Percentiles rank a stretch among this genome's conserved stretches.
These are phyloP conservation scores for Sesamia inferens DNA, from an alignment of 2,888 invertebrate species.

Conservation along the genomic window DNA sequence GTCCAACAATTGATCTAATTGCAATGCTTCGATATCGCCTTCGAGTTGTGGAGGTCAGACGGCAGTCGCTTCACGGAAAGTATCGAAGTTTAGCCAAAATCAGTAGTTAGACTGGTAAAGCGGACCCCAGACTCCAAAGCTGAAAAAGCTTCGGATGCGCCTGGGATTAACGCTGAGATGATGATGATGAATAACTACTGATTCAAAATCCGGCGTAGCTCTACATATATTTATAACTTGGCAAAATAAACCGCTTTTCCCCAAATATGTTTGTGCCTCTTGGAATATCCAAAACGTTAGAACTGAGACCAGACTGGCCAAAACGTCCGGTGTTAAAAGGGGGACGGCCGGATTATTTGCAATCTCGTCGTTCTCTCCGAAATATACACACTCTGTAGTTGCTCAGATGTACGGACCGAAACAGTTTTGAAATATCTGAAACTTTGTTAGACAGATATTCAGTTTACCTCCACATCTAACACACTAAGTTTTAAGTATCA, in stretches of 20 bases:
- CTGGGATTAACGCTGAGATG: too few species aligned
- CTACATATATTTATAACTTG: neutral
- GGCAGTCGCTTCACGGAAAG: too few species aligned
- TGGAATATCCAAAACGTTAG: slow-evolving; percentile 23
- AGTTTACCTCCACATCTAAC: neutral
- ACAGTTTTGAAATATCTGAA: slow-evolving; percentile 5
- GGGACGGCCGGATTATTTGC: slow-evolving; percentile 39
- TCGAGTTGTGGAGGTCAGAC: too few species aligned
- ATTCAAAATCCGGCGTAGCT: neutral
- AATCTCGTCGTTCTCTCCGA: slow-evolving; percentile 22
- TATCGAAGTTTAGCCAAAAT: too few species aligned
- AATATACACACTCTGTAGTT: slow-evolving; percentile 24
- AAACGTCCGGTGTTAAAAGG: slow-evolving; percentile 35
- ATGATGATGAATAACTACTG: neutral
- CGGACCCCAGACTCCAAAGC: too few species aligned
- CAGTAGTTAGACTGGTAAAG: too few species aligned
- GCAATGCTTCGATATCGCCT: too few species aligned
- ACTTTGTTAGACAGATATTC: neutral
- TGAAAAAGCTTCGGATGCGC: too few species aligned
- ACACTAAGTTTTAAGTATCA: neutral
- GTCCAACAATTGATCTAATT: too few species aligned
- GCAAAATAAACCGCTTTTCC: neutral
- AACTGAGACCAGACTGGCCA: neutral
- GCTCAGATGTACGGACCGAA: neutral
- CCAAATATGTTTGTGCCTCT: neutral